Evolutionary conservation across 2,113 vertebrate genomes (phyloP), one percentile per base, ranked within the genome.

Genomic region (Lepisosteus osseus): DNA sequence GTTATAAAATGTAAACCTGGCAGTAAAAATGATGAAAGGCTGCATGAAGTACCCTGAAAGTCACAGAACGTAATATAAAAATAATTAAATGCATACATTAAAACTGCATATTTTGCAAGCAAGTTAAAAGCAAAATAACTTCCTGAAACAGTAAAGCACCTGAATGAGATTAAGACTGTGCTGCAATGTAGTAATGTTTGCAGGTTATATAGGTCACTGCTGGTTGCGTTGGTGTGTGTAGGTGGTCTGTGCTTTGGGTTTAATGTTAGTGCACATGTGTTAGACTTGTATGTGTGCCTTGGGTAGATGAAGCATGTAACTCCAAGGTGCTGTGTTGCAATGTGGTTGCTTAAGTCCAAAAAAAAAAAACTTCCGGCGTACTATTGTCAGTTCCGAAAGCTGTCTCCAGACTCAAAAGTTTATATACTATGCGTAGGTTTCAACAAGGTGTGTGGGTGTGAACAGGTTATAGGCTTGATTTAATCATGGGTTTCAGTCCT

Each of bases 161-260:
- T 65, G 62, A 41, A 65, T 29, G 29, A 65, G 9, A 65, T 41
- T 65, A 3, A n/a, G 41, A 65, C 47, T 51, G 47, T n/a, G 57
- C 57, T 59, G 57, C 57, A 80, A 29, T 82, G 71, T 13, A 64
- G 74, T 44, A 75, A 29, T 29, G 29, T 71, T n/a, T 77, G 69
- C 77, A 65, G 76, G 80, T 61, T 84, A 92, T 90, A 86, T 93
- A 91, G 90, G 90, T 89, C 88, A 85, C 67, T 70, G 71, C 40
- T 81, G 77, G 41, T 82, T 79, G 47, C 17, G 77, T 76, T 69
- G 82, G 66, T 74, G 44, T 74, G 51, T 54, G 54, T 0, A 72
- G 61, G 68, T 76, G 73, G 78, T 76, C 51, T 59, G 72, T 75
- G 59, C 76, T 73, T 72, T 62, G 61, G 71, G 85, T 83, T 47